Evolutionary conservation across 2,113 vertebrate species (phyloP).

Genomic region (Brachionichthys hirsutus): DNA sequence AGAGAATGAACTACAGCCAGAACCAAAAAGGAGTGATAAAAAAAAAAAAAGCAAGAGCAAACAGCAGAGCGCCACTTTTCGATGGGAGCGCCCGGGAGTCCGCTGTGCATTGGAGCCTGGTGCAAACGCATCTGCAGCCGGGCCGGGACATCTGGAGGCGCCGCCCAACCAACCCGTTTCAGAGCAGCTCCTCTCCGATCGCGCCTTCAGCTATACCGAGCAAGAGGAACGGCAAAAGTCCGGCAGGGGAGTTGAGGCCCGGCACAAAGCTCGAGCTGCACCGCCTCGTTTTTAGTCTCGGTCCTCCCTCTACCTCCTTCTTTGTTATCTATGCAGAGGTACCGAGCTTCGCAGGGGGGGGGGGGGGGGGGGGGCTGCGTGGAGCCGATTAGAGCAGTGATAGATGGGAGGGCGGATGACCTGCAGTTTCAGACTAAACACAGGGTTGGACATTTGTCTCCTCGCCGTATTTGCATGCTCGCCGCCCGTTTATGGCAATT

Average conservation of each 20-base stretch:
- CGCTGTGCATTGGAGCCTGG: constrained; percentile 28
- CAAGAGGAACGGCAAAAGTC: constrained; percentile 1
- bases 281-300: constrained; percentile 50
- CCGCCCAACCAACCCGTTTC: constrained; percentile 17
- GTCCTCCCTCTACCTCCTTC: constrained; percentile 23
- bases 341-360: constrained; percentile 47
- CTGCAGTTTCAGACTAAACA: constrained; percentile 78
- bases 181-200: constrained; percentile 31
- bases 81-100: constrained; percentile 35
- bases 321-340: constrained; percentile 74
- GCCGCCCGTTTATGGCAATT: constrained; percentile 69
- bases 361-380: constrained; percentile 70
- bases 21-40: constrained; percentile 16
- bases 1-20: background rate
- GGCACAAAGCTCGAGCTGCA: constrained; percentile 1
- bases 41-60: constrained; percentile 23
- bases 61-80: constrained; percentile 12
- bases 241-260: constrained; percentile 19
- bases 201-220: constrained; percentile 39
- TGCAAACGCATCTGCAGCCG: constrained; percentile 25
- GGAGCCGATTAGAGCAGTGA: constrained; percentile 77
- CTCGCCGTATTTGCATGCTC: constrained; percentile 73
- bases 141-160: constrained; percentile 22
- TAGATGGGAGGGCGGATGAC: constrained; percentile 76
- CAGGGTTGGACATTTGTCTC: constrained; percentile 80